Percentiles rank a stretch among this genome's conserved stretches.
These are phyloP conservation scores for Linnaemya tessellans DNA, from an alignment of 2,888 invertebrate species.

Conservation along the genomic window DNA sequence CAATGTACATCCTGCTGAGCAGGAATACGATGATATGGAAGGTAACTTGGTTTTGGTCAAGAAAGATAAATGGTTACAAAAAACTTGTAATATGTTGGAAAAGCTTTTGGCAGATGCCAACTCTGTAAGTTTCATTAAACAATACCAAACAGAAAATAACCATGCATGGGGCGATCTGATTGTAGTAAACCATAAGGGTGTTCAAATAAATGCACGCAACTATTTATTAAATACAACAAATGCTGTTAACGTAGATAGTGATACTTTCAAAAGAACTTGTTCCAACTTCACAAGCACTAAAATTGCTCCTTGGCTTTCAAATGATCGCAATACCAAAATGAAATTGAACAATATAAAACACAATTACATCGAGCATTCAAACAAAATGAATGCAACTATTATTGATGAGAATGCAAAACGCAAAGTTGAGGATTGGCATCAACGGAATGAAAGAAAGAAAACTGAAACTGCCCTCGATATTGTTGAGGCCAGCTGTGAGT, in stretches of 20 bases:
- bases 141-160: conserved; percentile 49
- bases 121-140: conserved; percentile 74
- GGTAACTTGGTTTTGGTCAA: conserved; percentile 68
- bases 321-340: conserved; percentile 73
- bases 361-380: conserved; percentile 62
- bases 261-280: conserved; percentile 65
- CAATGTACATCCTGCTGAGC: conserved; percentile 73
- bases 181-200: conserved; percentile 74
- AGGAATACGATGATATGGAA: conserved; percentile 75
- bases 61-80: conserved; percentile 74
- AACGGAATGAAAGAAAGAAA: conserved; percentile 72
- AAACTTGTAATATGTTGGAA: conserved; percentile 74
- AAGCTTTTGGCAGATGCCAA: conserved; percentile 74
- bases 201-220: conserved; percentile 72
- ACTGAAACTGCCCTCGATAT: conserved; percentile 19
- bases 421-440: conserved; percentile 77
- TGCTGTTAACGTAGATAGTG: conserved; percentile 58
- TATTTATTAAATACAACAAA: conserved; percentile 68
- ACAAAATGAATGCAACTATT: conserved; percentile 60
- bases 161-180: conserved; percentile 75
- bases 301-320: conserved; percentile 74
- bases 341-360: conserved; percentile 71
- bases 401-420: conserved; percentile 74
- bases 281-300: conserved; percentile 62
- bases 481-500: conserved; percentile 28